Percentiles rank a stretch among this genome's conserved stretches.
Conservation (phyloP, 2,797 vertebrate species). For the Picus viridis region DNA sequence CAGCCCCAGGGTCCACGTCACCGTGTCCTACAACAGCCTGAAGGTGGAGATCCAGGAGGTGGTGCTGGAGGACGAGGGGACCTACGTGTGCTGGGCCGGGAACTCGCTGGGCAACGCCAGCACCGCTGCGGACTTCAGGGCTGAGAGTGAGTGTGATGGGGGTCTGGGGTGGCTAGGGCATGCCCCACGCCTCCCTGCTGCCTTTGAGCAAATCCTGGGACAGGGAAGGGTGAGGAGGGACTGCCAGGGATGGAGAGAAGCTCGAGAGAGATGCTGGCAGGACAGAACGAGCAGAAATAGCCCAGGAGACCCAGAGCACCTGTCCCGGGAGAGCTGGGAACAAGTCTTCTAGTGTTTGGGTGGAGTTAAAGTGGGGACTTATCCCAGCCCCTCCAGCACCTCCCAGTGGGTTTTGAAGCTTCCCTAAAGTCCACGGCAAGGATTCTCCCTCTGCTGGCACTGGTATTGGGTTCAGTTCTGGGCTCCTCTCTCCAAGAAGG, state of each 20-base stretch:
- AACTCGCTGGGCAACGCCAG: constrained; percentile 61
- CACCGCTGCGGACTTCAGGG: constrained; percentile 23
- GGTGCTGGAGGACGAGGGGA: constrained; percentile 75
- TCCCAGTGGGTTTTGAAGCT: background rate
- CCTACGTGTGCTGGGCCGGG: constrained; percentile 71
- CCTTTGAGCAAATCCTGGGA: background rate
- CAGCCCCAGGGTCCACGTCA: background rate
- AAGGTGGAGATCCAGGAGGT: constrained; percentile 65
- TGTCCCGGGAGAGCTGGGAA: background rate
- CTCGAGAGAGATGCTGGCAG: background rate
- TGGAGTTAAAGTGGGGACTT: background rate
- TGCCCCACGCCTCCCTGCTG: rapidly evolving
- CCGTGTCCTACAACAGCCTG: constrained; percentile 57
- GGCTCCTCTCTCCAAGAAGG: too few species aligned
- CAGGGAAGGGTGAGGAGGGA: background rate
- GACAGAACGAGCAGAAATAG: background rate
- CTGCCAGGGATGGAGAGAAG: rapidly evolving
- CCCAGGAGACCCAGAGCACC: background rate
- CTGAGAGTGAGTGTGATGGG: constrained; percentile 69
- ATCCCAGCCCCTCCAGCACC: background rate
- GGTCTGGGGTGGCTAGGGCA: background rate
- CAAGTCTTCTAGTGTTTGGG: background rate
- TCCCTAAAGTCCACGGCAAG: rapidly evolving
- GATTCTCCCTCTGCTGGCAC: background rate
- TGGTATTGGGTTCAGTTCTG: too few species aligned